Evolutionary conservation across 2,113 vertebrate genomes (phyloP).

Genomic region (Madoqua kirkii): DNA sequence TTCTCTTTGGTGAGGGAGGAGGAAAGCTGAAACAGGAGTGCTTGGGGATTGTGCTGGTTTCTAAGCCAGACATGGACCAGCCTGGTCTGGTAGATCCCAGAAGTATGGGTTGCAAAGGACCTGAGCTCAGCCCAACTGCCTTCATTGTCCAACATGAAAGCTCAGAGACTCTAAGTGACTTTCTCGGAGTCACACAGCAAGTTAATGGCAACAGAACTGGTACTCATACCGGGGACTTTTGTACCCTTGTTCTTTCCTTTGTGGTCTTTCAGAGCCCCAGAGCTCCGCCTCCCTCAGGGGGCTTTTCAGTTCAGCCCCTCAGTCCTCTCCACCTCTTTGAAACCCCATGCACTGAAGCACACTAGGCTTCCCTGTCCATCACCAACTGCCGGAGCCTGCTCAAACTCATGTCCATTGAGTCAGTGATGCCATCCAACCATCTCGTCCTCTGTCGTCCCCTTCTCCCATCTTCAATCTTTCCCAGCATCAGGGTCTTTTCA

Average conservation of each 20-base stretch:
- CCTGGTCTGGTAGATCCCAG: neutral
- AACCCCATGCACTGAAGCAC: neutral
- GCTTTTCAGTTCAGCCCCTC: neutral
- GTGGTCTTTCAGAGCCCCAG: neutral
- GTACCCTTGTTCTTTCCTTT: neutral
- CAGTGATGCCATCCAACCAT: neutral
- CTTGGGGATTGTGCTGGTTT: neutral
- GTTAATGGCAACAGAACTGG: neutral
- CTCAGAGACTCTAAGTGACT: neutral
- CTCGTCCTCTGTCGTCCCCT: neutral
- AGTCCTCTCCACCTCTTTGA: neutral
- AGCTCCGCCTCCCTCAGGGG: neutral
- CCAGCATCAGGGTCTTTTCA: neutral
- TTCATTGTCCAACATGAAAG: neutral
- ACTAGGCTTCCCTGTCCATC: neutral
- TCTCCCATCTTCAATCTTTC: neutral
- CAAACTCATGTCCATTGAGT: neutral
- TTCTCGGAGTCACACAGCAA: neutral
- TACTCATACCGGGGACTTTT: neutral
- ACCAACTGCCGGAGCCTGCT: neutral
- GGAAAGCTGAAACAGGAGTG: neutral
- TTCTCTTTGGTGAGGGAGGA: constrained; percentile 34
- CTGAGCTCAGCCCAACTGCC: neutral
- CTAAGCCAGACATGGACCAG: neutral
- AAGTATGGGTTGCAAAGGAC: neutral